A percentile compares a stretch with the other conserved stretches of the same genome.
Conservation (phyloP, 2,888 invertebrate genomes). For the Tenthredo livida region DNA sequence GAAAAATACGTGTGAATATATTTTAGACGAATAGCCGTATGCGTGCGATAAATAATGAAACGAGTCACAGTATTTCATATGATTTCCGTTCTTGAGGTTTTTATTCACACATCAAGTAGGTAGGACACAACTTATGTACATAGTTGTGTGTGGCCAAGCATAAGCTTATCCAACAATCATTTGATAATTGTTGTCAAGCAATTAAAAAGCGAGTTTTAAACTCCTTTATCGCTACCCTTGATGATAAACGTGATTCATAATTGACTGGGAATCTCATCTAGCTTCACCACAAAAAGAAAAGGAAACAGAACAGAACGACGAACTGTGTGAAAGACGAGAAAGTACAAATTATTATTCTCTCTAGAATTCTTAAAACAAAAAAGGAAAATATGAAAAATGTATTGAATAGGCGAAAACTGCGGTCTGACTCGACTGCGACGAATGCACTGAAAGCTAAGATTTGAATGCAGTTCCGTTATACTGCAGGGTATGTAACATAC, state of each 20-base stretch:
- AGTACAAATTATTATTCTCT: not conserved
- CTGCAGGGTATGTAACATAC: no score
- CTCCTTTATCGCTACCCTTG: slow-evolving; percentile 3
- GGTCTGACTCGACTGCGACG: not conserved
- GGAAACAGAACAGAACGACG: not conserved
- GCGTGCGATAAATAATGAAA: not conserved
- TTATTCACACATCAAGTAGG: not conserved
- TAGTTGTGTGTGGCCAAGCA: not conserved
- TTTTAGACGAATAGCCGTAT: not conserved
- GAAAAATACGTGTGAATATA: not conserved
- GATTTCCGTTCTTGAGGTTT: not conserved
- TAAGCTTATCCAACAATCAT: not conserved
- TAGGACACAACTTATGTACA: not conserved
- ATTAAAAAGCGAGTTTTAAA: not conserved
- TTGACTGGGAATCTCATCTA: not conserved
- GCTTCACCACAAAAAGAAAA: not conserved
- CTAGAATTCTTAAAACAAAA: no score
- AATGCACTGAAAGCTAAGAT: not conserved
- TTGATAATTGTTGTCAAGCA: not conserved
- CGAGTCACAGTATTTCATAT: not conserved
- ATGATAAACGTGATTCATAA: not conserved
- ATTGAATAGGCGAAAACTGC: not conserved
- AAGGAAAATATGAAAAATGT: no score
- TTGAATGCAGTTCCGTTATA: slow-evolving; percentile 19
- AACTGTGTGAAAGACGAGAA: not conserved